These are phyloP conservation scores for Macrosiphum euphorbiae DNA, from an alignment of 2,888 invertebrate species.

Conservation along the genomic window DNA sequence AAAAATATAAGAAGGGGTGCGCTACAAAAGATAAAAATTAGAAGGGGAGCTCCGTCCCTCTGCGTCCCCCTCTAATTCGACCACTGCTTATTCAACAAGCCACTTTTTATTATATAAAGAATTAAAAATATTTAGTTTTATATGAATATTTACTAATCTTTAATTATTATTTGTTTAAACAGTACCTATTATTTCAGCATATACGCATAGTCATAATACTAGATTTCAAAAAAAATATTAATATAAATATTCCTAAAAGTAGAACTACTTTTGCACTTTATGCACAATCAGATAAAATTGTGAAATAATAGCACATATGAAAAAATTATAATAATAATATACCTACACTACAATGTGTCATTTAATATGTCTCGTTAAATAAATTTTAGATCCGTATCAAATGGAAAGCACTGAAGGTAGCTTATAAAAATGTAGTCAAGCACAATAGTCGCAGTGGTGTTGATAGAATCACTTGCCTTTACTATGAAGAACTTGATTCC, in stretches of 20 bases:
- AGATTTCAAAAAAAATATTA: too few species aligned
- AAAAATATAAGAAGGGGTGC: too few species aligned
- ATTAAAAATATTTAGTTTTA: too few species aligned
- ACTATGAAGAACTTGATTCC: slow-evolving; percentile 21
- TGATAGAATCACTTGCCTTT: slow-evolving; percentile 23
- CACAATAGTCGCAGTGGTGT: slow-evolving; percentile 15
- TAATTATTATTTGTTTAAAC: too few species aligned
- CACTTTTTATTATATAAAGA: background rate
- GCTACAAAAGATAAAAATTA: too few species aligned
- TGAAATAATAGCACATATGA: background rate
- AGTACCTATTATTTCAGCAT: too few species aligned
- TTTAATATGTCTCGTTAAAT: background rate
- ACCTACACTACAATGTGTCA: background rate
- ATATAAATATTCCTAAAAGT: too few species aligned
- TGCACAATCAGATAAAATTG: too few species aligned
- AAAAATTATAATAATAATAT: background rate
- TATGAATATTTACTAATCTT: too few species aligned
- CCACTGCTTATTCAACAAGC: background rate
- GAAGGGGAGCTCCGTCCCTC: too few species aligned
- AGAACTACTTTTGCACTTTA: too few species aligned
- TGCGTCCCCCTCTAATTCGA: too few species aligned
- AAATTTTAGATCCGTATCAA: slow-evolving; percentile 21
- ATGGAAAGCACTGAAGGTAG: slow-evolving; percentile 26
- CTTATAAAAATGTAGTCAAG: slow-evolving; percentile 21
- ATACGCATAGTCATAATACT: background rate